Percentiles rank a stretch among this genome's conserved stretches.
These are phyloP conservation scores for Plodia interpunctella DNA, from an alignment of 1,140 invertebrate species.

Conservation along the genomic window DNA sequence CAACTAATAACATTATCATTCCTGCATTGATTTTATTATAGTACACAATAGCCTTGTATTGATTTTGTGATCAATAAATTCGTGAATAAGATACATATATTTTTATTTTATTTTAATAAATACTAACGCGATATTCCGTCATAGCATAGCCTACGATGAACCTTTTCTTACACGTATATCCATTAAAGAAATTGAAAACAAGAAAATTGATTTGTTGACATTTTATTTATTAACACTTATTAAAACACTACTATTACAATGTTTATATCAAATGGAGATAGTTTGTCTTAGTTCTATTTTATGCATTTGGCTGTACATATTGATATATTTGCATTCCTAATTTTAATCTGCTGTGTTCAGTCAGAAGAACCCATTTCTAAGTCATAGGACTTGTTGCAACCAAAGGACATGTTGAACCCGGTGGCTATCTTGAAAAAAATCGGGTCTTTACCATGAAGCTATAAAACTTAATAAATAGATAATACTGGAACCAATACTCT, in stretches of 20 bases:
- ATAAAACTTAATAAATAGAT: no score
- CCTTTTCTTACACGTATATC: background rate
- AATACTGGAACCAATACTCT: no score
- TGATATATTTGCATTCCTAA: conserved; percentile 15
- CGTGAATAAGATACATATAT: background rate
- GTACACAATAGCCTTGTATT: background rate
- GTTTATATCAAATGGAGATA: conserved; percentile 43
- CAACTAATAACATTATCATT: background rate
- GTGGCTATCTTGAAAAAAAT: background rate
- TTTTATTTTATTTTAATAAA: no score
- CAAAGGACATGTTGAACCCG: no score
- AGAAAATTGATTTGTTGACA: conserved; percentile 23
- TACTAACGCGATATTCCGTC: background rate
- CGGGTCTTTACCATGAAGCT: no score
- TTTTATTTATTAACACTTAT: conserved; percentile 63
- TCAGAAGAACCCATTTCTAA: background rate
- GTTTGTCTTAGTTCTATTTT: conserved; percentile 23
- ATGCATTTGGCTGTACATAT: conserved; percentile 27
- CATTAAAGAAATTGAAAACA: background rate
- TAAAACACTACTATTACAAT: conserved; percentile 52
- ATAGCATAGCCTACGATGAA: background rate
- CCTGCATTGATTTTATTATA: background rate
- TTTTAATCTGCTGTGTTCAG: conserved; percentile 13
- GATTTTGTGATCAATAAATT: background rate
- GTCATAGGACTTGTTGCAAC: no score